These are phyloP conservation scores for Magallana ariakensis DNA, from an alignment of 1,140 invertebrate species.

Conservation along the genomic window DNA sequence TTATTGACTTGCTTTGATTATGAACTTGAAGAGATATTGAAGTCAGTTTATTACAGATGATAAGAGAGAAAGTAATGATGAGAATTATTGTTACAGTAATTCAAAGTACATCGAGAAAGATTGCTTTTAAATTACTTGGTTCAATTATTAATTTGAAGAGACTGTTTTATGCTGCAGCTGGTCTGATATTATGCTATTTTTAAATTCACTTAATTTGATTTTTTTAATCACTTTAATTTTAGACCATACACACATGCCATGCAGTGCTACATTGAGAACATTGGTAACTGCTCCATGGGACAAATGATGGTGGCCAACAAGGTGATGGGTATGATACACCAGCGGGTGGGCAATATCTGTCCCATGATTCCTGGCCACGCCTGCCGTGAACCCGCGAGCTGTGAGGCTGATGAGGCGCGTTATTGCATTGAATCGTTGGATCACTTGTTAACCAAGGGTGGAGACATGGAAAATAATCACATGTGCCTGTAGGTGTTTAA, in stretches of 20 bases:
- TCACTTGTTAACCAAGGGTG: neutral
- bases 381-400: slow-evolving; percentile 39
- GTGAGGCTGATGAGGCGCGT: slow-evolving; percentile 18
- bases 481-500: slow-evolving; percentile 44
- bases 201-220: no score
- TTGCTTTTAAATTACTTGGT: no score
- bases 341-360: neutral
- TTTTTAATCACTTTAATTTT: neutral
- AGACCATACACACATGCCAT: slow-evolving; percentile 41
- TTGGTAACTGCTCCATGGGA: neutral
- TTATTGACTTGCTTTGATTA: no score
- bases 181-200: no score
- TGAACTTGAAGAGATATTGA: no score
- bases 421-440: neutral
- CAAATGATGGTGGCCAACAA: neutral
- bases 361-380: slow-evolving; percentile 30
- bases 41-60: no score
- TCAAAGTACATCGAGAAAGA: no score
- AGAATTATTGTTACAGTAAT: no score
- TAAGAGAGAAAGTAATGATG: no score
- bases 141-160: no score
- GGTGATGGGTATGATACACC: neutral
- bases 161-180: no score
- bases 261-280: slow-evolving; percentile 37
- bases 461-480: slow-evolving; percentile 18